Conservation (phyloP, 2,888 invertebrate genomes). For the Troglohyphantes excavatus region DNA sequence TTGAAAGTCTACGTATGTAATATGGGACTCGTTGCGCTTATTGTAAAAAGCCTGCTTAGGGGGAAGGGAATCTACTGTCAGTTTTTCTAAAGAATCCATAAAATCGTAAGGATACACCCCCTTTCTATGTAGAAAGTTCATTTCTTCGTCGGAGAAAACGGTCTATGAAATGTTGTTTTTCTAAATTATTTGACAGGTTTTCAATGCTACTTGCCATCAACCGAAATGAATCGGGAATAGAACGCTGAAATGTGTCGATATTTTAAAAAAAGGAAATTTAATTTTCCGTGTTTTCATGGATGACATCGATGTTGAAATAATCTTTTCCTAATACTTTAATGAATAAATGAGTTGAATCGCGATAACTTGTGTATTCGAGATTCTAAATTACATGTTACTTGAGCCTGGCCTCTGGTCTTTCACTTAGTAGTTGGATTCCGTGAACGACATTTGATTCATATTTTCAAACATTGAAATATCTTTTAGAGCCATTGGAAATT, state of each 20-base stretch:
- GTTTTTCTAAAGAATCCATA: constrained; percentile 80
- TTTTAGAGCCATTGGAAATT: too few species aligned
- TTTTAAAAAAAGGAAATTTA: constrained; percentile 78
- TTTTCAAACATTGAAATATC: too few species aligned
- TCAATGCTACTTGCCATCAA: constrained; percentile 72
- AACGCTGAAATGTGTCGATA: constrained; percentile 12
- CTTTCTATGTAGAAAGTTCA: constrained; percentile 79
- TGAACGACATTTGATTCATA: too few species aligned
- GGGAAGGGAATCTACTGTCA: constrained; percentile 80
- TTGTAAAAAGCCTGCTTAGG: constrained; percentile 79
- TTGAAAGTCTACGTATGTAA: constrained; percentile 77
- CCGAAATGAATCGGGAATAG: constrained; percentile 80
- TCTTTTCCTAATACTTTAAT: constrained; percentile 50
- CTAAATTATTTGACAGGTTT: constrained; percentile 79
- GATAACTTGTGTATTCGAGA: constrained; percentile 36
- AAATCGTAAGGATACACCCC: constrained; percentile 81
- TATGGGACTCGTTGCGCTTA: constrained; percentile 63
- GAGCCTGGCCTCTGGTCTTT: background rate
- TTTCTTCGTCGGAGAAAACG: background rate
- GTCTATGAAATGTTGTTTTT: background rate
- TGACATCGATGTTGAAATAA: constrained; percentile 63
- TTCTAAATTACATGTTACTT: background rate
- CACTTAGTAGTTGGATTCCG: background rate
- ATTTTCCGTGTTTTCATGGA: constrained; percentile 80
- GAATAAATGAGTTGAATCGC: constrained; percentile 59